Evolutionary conservation across 1,140 invertebrate genomes (phyloP).

Genomic region (Dreissena rostriformis): DNA sequence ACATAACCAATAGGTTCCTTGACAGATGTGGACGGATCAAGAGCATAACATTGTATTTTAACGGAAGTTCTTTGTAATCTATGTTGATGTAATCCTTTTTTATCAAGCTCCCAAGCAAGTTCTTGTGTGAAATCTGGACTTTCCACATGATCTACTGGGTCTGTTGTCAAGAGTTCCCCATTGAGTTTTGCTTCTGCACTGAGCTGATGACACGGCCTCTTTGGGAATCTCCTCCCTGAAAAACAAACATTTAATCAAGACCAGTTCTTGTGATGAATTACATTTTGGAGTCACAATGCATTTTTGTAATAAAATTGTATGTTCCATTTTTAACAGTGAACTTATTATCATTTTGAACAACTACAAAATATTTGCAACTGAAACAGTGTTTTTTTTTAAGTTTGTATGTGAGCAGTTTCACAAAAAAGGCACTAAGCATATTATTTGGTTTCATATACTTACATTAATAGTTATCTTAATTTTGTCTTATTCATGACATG

Average conservation of each 20-base stretch:
- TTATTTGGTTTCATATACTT: too few species aligned
- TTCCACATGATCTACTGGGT: conserved; percentile 81
- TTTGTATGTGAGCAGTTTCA: background rate
- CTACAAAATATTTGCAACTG: background rate
- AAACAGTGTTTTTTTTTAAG: background rate
- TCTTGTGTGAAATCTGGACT: conserved; percentile 82
- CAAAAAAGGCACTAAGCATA: background rate
- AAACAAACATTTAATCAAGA: background rate
- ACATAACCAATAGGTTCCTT: conserved; percentile 82
- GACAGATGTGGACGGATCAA: conserved; percentile 72
- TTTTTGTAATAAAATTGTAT: background rate
- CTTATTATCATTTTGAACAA: background rate
- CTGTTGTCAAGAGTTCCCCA: conserved; percentile 82
- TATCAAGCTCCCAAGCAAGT: conserved; percentile 83
- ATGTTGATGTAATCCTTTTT: conserved; percentile 82
- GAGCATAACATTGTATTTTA: conserved; percentile 82
- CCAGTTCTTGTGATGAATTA: background rate
- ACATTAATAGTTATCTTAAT: too few species aligned
- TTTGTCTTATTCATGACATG: too few species aligned
- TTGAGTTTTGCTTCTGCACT: conserved; percentile 82
- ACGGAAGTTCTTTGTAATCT: conserved; percentile 81
- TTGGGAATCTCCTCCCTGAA: conserved; percentile 81
- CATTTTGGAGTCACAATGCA: background rate
- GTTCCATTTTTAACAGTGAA: background rate
- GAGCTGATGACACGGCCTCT: conserved; percentile 76